Evolutionary conservation across 2,113 vertebrate species (phyloP), one percentile per base, ranked within the genome.

Genomic region (Onychostoma macrolepis): DNA sequence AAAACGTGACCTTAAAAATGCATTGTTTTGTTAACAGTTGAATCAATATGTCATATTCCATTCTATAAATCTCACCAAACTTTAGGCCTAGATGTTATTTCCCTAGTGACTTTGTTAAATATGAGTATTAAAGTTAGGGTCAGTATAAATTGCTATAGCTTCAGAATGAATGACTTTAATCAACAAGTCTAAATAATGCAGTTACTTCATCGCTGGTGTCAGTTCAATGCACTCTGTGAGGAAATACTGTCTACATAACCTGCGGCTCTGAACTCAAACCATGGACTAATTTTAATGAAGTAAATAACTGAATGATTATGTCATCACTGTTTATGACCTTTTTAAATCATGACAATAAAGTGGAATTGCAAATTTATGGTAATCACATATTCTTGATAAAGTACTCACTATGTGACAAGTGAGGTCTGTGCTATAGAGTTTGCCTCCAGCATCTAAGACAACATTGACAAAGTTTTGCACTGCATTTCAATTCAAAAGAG

Each of bases 131-230:
- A 45, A 17, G 41, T 78, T 53, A 69, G 43, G 48, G 24, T 78
- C 67, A 26, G 71, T 26, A 45, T 43, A 67, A 63, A 72, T 41
- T 82, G 17, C 13, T 3, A 65, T 36, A 30, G 4, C 67, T 77
- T 56, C 26, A 56, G 79, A 82, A 28, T 58, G 3, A 78, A 71
- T 78, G 65, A 78, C 36, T 58, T 86, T 56, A 82, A 76, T 78
- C 48, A 58, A 69, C n/a, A 61, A 45, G 38, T n/a, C 9, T 63
- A 82, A 81, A 81, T 88, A 88, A 69, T 67, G 50, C 84, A 71
- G 61, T 61, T 82, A 33, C 38, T 9, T 26, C 65, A 71, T 80
- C 26, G 33, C 43, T 50, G 41, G 72, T 80, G 45, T 53, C 48
- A 79, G 50, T 79, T 24, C 10, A 9, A 24, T 56, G 15, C 48